Percentiles rank a stretch among this genome's conserved stretches.
phyloP scores from a whole-genome alignment of 2,888 invertebrate genomes.

The Apodemia mormo region DNA sequence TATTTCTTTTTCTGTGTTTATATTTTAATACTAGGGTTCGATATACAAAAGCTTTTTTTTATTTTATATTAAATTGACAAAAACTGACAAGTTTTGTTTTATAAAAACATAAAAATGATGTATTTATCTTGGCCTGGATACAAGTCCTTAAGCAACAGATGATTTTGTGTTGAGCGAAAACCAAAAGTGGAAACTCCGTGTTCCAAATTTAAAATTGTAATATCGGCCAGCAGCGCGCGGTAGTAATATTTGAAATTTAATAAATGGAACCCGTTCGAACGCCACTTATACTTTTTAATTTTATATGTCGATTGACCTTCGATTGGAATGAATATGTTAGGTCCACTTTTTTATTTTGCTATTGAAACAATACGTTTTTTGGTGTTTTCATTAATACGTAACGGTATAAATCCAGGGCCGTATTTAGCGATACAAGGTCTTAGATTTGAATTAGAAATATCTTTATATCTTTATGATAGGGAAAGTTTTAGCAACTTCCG shows the following conservation, averaged over 20 bases:
- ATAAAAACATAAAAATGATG: background rate
- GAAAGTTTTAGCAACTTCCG: too few relatives aligned
- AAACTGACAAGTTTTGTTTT: background rate
- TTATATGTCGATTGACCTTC: constrained; percentile 76
- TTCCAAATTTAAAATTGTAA: constrained; percentile 76
- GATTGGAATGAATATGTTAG: constrained; percentile 68
- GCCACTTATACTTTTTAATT: constrained; percentile 80
- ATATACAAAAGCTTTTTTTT: too few relatives aligned
- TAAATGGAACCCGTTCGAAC: constrained; percentile 61
- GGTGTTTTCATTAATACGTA: constrained; percentile 33
- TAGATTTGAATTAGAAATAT: background rate
- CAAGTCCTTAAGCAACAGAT: constrained; percentile 21
- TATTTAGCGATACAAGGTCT: background rate
- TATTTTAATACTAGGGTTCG: too few relatives aligned
- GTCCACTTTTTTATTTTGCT: constrained; percentile 45
- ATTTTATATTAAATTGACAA: background rate
- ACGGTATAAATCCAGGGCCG: constrained; percentile 32
- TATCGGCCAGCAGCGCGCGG: constrained; percentile 49
- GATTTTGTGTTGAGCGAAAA: constrained; percentile 42
- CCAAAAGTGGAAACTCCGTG: constrained; percentile 52
- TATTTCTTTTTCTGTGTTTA: too few relatives aligned
- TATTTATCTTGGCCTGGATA: background rate
- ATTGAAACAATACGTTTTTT: constrained; percentile 37
- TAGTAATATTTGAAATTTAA: constrained; percentile 78
- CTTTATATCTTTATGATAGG: too few relatives aligned